A percentile compares a stretch with the other conserved stretches of the same genome.
These are phyloP conservation scores for Cheilosia vernalis DNA, from an alignment of 2,888 invertebrate genomes.

Conservation along the genomic window DNA sequence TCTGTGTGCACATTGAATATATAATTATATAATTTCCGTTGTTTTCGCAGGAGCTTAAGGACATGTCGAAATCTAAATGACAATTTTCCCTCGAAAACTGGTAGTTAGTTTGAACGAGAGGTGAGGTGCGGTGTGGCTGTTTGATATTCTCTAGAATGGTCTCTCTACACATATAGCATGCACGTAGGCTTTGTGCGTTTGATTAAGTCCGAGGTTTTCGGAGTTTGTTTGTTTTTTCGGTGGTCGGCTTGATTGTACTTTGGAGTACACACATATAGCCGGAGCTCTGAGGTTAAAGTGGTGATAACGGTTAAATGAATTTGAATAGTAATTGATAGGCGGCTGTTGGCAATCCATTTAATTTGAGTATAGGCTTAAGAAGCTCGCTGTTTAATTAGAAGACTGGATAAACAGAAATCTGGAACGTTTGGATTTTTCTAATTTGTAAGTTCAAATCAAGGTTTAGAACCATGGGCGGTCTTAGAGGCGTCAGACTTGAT, in stretches of 20 bases:
- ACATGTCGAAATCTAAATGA: conserved; percentile 69
- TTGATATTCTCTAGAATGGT: conserved; percentile 43
- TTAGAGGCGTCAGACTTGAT: too few species aligned
- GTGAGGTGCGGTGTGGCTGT: background rate
- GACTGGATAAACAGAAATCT: background rate
- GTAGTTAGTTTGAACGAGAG: conserved; percentile 5
- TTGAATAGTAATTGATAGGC: conserved; percentile 52
- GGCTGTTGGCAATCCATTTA: conserved; percentile 31
- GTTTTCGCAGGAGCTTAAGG: conserved; percentile 69
- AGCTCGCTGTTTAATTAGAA: background rate
- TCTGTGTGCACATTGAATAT: conserved; percentile 59
- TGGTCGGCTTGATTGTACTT: conserved; percentile 56
- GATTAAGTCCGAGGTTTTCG: conserved; percentile 61
- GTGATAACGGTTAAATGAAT: conserved; percentile 59
- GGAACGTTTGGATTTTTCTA: too few species aligned
- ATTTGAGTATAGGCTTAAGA: conserved; percentile 26
- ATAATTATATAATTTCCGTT: conserved; percentile 71
- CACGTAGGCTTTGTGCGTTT: conserved; percentile 48
- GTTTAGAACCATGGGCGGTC: too few species aligned
- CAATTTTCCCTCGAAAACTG: conserved; percentile 54
- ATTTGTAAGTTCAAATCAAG: too few species aligned
- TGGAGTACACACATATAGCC: conserved; percentile 2
- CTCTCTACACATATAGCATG: background rate
- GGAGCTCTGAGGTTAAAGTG: conserved; percentile 31
- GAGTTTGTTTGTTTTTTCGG: conserved; percentile 60